A percentile compares a stretch with the other conserved stretches of the same genome.
These are phyloP conservation scores for Datnioides undecimradiatus DNA, from an alignment of 2,113 vertebrate genomes.

Conservation along the genomic window DNA sequence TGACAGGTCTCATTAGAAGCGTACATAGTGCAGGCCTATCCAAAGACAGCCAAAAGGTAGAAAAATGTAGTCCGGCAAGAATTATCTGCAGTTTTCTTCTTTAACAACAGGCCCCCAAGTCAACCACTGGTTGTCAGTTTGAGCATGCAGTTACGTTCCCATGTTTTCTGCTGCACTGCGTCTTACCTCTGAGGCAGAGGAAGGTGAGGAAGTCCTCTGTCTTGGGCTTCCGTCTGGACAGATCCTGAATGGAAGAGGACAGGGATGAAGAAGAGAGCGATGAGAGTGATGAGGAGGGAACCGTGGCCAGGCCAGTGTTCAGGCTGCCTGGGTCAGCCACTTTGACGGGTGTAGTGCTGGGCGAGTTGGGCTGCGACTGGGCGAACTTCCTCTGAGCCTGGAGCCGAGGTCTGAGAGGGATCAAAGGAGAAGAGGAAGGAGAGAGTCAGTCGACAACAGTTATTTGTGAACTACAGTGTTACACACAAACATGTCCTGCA, in stretches of 20 bases:
- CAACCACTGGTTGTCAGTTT: neutral
- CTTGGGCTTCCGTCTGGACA: constrained; percentile 98
- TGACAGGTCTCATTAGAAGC: neutral
- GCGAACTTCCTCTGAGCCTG: constrained; percentile 99
- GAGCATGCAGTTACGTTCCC: constrained; percentile 32
- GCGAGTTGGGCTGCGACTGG: constrained; percentile 99
- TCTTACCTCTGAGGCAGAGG: constrained; percentile 98
- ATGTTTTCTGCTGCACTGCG: constrained; percentile 12
- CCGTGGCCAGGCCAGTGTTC: constrained; percentile 86
- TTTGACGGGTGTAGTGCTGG: constrained; percentile 98
- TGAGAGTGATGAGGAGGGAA: constrained; percentile 68
- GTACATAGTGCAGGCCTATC: constrained; percentile 5
- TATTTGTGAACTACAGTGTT: neutral
- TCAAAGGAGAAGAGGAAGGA: neutral
- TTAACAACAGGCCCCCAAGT: constrained; percentile 19
- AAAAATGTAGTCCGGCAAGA: constrained; percentile 8
- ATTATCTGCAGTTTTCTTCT: constrained; percentile 23
- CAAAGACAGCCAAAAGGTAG: constrained; percentile 22
- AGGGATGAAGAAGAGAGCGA: constrained; percentile 86
- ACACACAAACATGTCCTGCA: neutral
- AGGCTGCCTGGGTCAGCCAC: constrained; percentile 87
- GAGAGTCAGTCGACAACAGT: neutral
- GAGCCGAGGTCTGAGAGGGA: constrained; percentile 91
- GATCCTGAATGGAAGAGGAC: constrained; percentile 94
- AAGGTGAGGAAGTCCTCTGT: constrained; percentile 99